phyloP scores from a whole-genome alignment of 2,797 vertebrate species.

The Lepus oiostolus region DNA sequence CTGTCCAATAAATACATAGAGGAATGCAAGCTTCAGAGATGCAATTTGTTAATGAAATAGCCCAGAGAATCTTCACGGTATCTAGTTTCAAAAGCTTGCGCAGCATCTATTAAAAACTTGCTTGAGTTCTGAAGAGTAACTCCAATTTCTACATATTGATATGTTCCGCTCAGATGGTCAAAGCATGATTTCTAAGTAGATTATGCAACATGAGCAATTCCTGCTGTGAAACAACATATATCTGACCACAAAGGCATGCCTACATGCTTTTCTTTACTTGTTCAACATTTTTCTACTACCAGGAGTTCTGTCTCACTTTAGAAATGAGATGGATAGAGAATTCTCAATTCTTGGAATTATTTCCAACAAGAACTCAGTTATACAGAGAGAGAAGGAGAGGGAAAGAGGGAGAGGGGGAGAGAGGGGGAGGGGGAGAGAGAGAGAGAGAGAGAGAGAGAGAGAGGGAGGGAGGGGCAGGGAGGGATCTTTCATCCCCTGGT shows the following conservation, averaged over 20 bases:
- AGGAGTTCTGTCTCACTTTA: neutral
- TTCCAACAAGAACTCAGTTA: conserved; percentile 1
- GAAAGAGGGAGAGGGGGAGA: too few species aligned
- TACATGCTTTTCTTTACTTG: conserved; percentile 61
- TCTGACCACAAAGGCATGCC: neutral
- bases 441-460: too few species aligned
- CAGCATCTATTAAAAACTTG: conserved; percentile 86
- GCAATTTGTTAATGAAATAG: conserved; percentile 89
- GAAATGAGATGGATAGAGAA: conserved; percentile 57
- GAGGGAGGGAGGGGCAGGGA: too few species aligned
- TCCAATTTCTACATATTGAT: conserved; percentile 88
- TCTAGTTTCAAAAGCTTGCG: conserved; percentile 86
- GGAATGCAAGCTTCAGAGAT: conserved; percentile 85
- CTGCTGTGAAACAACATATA: conserved; percentile 76
- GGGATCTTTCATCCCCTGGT: too few species aligned
- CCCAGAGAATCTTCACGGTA: conserved; percentile 87
- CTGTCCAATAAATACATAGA: conserved; percentile 91
- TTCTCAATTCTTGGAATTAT: conserved; percentile 33
- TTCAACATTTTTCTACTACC: conserved; percentile 53
- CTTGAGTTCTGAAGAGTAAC: conserved; percentile 85
- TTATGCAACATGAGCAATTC: conserved; percentile 79
- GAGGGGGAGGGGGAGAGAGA: too few species aligned
- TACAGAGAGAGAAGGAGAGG: too few species aligned
- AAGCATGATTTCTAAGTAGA: conserved; percentile 80
- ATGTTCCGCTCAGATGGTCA: conserved; percentile 82